These are phyloP conservation scores for Cettia cetti DNA, from an alignment of 2,113 vertebrate genomes.

Conservation along the genomic window DNA sequence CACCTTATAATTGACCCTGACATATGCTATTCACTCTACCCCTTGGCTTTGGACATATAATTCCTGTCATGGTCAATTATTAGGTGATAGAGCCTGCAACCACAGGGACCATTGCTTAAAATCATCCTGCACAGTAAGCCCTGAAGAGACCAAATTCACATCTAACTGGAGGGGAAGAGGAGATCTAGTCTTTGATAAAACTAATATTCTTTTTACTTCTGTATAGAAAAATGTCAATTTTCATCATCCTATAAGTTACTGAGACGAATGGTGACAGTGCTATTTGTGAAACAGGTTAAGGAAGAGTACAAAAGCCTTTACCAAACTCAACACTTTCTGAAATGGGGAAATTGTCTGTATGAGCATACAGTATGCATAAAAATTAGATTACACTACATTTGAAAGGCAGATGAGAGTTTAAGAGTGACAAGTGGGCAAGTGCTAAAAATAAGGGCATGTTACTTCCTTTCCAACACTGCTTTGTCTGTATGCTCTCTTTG, in stretches of 20 bases:
- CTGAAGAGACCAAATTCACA: slow-evolving; percentile 51
- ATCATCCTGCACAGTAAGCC: slow-evolving; percentile 19
- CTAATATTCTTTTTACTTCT: slow-evolving; percentile 51
- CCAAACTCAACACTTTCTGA: slow-evolving; percentile 22
- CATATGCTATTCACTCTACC: slow-evolving; percentile 66
- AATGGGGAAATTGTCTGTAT: slow-evolving; percentile 48
- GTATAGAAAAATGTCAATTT: slow-evolving; percentile 53
- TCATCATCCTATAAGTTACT: neutral
- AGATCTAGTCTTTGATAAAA: slow-evolving; percentile 42
- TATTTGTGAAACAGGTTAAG: slow-evolving; percentile 63
- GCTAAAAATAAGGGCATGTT: slow-evolving; percentile 60
- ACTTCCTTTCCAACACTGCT: slow-evolving; percentile 39
- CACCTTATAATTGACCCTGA: slow-evolving; percentile 71
- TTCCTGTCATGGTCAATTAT: slow-evolving; percentile 69
- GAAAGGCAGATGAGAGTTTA: slow-evolving; percentile 64
- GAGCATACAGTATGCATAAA: slow-evolving; percentile 59
- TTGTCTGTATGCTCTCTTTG: slow-evolving; percentile 44
- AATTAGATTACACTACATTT: slow-evolving; percentile 61
- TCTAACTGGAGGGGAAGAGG: slow-evolving; percentile 36
- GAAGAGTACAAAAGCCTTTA: slow-evolving; percentile 46
- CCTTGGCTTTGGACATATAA: slow-evolving; percentile 62
- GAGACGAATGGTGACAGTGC: slow-evolving; percentile 46
- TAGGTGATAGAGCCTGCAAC: slow-evolving; percentile 64
- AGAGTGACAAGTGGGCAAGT: slow-evolving; percentile 59
- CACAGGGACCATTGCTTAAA: slow-evolving; percentile 47